These are phyloP conservation scores for Pampusana beccarii DNA, from an alignment of 2,113 vertebrate genomes.

Conservation along the genomic window DNA sequence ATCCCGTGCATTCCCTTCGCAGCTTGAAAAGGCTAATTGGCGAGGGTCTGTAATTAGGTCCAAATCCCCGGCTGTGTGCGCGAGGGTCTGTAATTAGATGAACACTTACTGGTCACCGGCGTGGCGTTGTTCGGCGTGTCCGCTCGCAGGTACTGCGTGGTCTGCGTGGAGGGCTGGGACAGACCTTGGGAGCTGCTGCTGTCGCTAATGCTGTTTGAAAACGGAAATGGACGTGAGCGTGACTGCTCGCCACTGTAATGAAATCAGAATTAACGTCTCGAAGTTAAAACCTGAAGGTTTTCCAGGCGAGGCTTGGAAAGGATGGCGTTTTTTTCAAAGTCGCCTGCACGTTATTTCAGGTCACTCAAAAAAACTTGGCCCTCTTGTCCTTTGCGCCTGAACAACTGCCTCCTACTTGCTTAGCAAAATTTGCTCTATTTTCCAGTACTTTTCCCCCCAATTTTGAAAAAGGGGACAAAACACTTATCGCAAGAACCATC, in stretches of 20 bases:
- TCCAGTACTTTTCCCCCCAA: neutral
- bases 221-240: neutral
- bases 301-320: neutral
- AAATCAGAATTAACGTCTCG: rapidly evolving
- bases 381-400: neutral
- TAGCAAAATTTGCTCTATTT: neutral
- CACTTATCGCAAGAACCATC: neutral
- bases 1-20: neutral
- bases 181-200: slow-evolving; percentile 97
- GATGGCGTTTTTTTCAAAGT: neutral
- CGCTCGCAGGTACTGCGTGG: slow-evolving; percentile 96
- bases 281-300: neutral
- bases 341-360: neutral
- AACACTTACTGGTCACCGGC: slow-evolving; percentile 94
- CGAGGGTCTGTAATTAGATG: slow-evolving; percentile 56
- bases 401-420: neutral
- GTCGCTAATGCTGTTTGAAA: slow-evolving; percentile 87
- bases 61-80: neutral
- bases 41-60: neutral
- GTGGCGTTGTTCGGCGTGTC: slow-evolving; percentile 98
- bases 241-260: neutral
- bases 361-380: neutral
- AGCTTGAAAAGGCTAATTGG: no score
- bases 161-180: slow-evolving; percentile 97
- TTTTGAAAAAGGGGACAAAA: neutral